Base-by-base conservation (phyloP, 1,140 invertebrate genomes). In the Atta colombica region DNA sequence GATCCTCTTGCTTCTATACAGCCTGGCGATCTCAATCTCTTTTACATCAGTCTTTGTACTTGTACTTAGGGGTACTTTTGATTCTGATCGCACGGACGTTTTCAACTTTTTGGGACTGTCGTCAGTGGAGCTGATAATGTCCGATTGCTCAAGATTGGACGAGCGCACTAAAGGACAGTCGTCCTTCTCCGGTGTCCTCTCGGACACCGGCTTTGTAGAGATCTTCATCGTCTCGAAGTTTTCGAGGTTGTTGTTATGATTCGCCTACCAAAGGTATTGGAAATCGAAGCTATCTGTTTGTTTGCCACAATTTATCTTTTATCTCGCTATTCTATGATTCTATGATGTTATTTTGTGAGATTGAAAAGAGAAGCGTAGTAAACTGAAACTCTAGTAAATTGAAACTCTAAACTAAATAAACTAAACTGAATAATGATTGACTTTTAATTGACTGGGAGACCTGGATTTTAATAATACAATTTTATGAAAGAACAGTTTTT, bases 211-310 rank as follows among this genome's bases (percentile, higher is more conserved):
- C 45, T 92, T 94, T 81, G 92, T 92, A 77, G 95, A 95, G 86
- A 95, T 95, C 89, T 95, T 95, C 95, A 95, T 95, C 58, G 91
- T 93, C 55, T 91, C 87, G 81, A 92, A 91, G 84, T 84, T 93
- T 72, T 92, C 89, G 21, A 92, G 71, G 77, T 94, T 94, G 78
- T 94, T 94, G 86, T 95, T 95, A 78, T 91, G 92, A 82, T 92
- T 94, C 51, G 93, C 91, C 94, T 94, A 82, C 7, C 28, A 74
- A 74, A 71, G 10, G 4, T 28, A 28, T 71, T 21, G 18, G 18
- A 25, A 60, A 45, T 39, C 49, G n/a, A 71, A 69, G 58, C 25
- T 53, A 71, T 58, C 21, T 71, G 21, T 35, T 66, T 16, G 12
- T 14, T 25, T 14, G 25, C 18, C 18, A 69, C 10, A 45, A 25